These are phyloP conservation scores for Pteropus alecto DNA, from an alignment of 2,113 vertebrate species.

Conservation along the genomic window DNA sequence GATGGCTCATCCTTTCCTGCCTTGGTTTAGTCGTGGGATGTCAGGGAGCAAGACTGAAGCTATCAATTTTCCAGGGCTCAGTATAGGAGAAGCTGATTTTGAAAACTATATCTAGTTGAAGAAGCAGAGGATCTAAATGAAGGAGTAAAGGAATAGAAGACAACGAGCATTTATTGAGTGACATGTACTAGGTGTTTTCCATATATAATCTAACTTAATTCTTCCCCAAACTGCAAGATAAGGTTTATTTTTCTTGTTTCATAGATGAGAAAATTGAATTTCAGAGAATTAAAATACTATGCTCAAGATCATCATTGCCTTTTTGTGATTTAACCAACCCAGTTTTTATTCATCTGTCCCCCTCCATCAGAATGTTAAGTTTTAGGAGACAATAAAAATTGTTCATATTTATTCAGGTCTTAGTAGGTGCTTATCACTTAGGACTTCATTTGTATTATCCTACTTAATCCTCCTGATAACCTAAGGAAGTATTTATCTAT, in stretches of 20 bases:
- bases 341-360: not conserved
- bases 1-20: not conserved
- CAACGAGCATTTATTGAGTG: not conserved
- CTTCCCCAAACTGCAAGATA: not conserved
- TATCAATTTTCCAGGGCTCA: not conserved
- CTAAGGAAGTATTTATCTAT: not conserved
- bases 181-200: not conserved
- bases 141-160: not conserved
- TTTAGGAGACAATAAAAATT: not conserved
- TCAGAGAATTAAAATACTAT: not conserved
- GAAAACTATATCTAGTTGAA: not conserved
- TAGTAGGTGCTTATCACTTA: not conserved
- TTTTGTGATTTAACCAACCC: not conserved
- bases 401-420: not conserved
- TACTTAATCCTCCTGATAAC: not conserved
- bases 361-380: not conserved
- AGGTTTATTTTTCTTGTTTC: not conserved
- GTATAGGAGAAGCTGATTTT: not conserved
- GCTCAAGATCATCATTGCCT: not conserved
- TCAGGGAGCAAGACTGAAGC: not conserved
- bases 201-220: not conserved
- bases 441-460: not conserved
- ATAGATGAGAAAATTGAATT: not conserved
- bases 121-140: not conserved
- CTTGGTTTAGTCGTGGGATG: not conserved